Evolutionary conservation across 2,888 invertebrate genomes (phyloP).

Genomic region (Himalopsyche anomala): DNA sequence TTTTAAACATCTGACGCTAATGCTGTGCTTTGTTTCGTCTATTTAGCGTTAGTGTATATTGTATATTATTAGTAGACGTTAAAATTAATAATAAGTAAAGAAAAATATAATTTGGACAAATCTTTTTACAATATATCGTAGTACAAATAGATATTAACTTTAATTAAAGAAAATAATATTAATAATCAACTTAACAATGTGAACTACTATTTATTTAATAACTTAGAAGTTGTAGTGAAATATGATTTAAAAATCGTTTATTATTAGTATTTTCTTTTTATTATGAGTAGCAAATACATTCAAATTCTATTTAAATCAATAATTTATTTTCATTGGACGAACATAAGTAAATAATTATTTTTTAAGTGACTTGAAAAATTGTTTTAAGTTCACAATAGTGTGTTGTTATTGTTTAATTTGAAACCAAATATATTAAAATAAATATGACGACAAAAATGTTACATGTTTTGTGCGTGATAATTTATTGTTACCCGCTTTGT

Average conservation of each 20-base stretch:
- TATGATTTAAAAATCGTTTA: not conserved
- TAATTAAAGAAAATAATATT: too few relatives aligned
- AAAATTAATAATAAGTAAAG: too few relatives aligned
- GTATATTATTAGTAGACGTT: too few relatives aligned
- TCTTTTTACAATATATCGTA: too few relatives aligned
- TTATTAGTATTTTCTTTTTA: not conserved
- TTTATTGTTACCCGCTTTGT: not conserved
- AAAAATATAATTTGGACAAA: too few relatives aligned
- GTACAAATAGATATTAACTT: too few relatives aligned
- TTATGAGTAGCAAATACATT: not conserved
- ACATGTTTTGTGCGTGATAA: not conserved
- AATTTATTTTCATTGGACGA: not conserved
- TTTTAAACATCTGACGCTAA: conserved; percentile 15
- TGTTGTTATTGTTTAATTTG: not conserved
- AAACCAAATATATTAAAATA: not conserved
- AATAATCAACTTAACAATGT: too few relatives aligned
- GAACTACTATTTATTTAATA: too few relatives aligned
- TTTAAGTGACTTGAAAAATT: conserved; percentile 11
- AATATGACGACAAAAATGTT: not conserved
- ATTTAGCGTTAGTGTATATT: too few relatives aligned
- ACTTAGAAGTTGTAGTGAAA: not conserved
- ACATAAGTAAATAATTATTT: not conserved
- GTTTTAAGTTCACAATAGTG: not conserved
- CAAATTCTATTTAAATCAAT: not conserved
- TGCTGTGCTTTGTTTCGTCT: not conserved